Base-by-base conservation (phyloP, 2,113 vertebrate species). In the Ardeotis arabs region DNA sequence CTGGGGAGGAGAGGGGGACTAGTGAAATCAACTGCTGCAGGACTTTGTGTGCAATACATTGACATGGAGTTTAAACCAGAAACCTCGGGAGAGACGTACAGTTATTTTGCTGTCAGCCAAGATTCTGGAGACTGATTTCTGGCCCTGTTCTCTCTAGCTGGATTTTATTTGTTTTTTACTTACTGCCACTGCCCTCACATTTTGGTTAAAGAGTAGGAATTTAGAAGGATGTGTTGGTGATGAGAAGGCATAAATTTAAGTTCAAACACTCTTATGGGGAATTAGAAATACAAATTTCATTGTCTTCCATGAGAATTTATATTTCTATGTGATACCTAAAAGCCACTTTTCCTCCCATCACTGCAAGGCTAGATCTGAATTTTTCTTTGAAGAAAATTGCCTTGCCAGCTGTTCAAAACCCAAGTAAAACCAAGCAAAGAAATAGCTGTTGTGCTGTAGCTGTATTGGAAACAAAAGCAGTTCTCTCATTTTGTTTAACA, bases 51-150 rank as follows among this genome's bases (percentile, higher is more conserved):
- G 68, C 19, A 24, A 39, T 52, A n/a, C 9, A 8, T 8, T 63
- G 86, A 67, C 55, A 81, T 1, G 58, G 44, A 63, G 33, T 87
- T 93, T 69, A 72, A 92, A 70, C 39, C 35, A 50, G 52, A 47
- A 92, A 67, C 31, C 23, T 67, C 19, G 2, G 55, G 52, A 68
- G 52, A 86, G 8, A 41, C 0, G 1, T 47, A 17, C 28, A 37
- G 55, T 69, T 78, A 39, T 92, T 97, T 89, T 95, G 20, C 60
- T 81, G 60, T 56, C 52, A 72, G 55, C 47, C 64, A 67, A 50
- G 68, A 84, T 82, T 84, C 82, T 79, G 44, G 59, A 75, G 77
- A 92, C 82, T 83, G 62, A 89, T 94, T 93, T 95, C 52, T 81
- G 52, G 4, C 52, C 67, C 64, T 69, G 37, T 89, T 91, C 16